A percentile compares a stretch with the other conserved stretches of the same genome.
phyloP scores from a whole-genome alignment of 1,140 invertebrate genomes.

The Oryzaephilus surinamensis region DNA sequence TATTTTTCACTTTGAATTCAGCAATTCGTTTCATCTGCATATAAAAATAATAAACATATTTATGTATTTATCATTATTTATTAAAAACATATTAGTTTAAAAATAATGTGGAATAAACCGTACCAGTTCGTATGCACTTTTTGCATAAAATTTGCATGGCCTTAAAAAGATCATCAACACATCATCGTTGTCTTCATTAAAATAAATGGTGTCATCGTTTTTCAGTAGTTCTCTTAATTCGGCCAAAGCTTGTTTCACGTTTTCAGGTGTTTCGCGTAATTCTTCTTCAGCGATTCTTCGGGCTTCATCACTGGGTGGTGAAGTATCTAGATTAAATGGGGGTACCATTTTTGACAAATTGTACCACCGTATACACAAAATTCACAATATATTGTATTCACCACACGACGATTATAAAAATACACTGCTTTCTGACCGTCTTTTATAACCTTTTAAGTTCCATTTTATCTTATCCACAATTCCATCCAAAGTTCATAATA shows the following conservation, averaged over 20 bases:
- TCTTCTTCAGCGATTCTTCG: conserved; percentile 50
- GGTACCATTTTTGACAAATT: conserved; percentile 6
- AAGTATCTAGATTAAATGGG: conserved; percentile 5
- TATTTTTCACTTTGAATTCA: conserved; percentile 61
- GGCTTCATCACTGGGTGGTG: conserved; percentile 23
- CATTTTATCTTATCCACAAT: too few relatives aligned
- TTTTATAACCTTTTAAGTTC: too few relatives aligned
- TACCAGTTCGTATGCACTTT: conserved; percentile 62
- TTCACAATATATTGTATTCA: too few relatives aligned
- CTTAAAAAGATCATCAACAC: conserved; percentile 62
- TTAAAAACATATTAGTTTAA: background rate
- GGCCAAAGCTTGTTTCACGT: conserved; percentile 45
- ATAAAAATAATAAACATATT: conserved; percentile 21
- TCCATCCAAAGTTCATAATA: too few relatives aligned
- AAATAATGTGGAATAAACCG: conserved; percentile 34
- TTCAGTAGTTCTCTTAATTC: conserved; percentile 49
- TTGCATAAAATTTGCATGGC: conserved; percentile 68
- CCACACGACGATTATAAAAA: too few relatives aligned
- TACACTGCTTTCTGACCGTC: too few relatives aligned
- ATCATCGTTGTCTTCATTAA: conserved; percentile 57
- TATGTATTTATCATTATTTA: background rate
- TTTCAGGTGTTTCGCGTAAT: conserved; percentile 55
- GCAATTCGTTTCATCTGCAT: conserved; percentile 61
- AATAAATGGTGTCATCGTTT: conserved; percentile 52
- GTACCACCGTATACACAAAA: too few relatives aligned